Base-by-base conservation (phyloP, 37 sponge, comb jelly and placozoan species). In the Dysidea cf. avara region DNA sequence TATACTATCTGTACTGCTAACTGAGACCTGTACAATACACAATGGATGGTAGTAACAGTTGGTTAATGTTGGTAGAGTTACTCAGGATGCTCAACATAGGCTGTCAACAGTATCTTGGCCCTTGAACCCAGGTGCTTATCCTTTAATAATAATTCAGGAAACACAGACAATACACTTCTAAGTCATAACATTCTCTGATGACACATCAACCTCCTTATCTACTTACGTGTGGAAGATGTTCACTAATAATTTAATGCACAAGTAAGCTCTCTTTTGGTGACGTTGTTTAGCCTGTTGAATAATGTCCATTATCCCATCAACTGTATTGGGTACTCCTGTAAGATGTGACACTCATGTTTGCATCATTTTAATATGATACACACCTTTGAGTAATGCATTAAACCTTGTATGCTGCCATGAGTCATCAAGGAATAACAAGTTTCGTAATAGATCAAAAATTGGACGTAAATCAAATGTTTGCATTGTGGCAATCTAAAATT, bases 241-340 rank as follows among this genome's bases (percentile, higher is more conserved):
- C 22, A 91, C 81, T 31, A 87, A 51, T 64, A 87, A 81, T 69
- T 91, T 91, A 51, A 93, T 85, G 57, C 91, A 89, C 18, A 87
- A 79, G 28, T 93, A 93, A 17, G 94, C 86, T 80, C 82, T 83
- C 74, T 90, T 90, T 43, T 88, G 94, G 55, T 89, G 74, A 50
- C 78, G 80, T 20, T 57, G 54, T 52, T 82, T 84, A 33, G 81
- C 64, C 28, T 80, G 55, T 49, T 81, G 85, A 43, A 92, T 92
- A 66, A 92, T 84, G 26, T 30, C 49, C 57, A 88, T 68, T 47
- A 92, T 22, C 17, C 93, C 93, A 34, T 91, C 92, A 30, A 79
- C 35, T 37, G 71, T 81, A 3, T 89, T 70, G 9, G 74, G 33
- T 63, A 29, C 36, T 28, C 64, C 64, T 63, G 33, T 63, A 6